Evolutionary conservation across 2,113 vertebrate species (phyloP).

Genomic region (Rhadina sibilatrix): DNA sequence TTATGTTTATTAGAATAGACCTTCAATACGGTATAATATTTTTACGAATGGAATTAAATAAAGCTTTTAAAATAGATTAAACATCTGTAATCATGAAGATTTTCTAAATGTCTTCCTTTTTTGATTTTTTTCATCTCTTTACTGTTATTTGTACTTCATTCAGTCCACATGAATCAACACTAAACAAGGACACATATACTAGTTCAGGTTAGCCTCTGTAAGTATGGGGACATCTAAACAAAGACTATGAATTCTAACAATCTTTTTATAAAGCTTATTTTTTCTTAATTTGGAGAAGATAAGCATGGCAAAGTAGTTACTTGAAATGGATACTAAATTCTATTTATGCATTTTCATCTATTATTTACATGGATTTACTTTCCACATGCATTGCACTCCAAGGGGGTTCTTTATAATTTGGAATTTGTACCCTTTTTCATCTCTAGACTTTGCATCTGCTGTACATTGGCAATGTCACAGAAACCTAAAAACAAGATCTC

Average conservation of each 20-base stretch:
- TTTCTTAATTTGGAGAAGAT: neutral
- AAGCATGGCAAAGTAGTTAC: neutral
- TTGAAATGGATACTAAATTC: neutral
- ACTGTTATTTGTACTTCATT: neutral
- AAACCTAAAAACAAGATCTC: neutral
- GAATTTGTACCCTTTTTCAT: accelerated
- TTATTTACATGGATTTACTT: neutral
- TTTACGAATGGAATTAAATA: neutral
- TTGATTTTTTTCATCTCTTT: neutral
- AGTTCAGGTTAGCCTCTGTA: accelerated
- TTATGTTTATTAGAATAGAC: neutral
- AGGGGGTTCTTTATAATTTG: accelerated
- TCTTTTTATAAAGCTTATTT: neutral
- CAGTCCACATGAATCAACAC: neutral
- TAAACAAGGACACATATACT: neutral
- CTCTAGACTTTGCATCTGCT: neutral
- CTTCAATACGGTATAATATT: neutral
- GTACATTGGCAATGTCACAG: neutral
- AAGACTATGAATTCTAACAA: neutral
- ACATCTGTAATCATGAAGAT: neutral
- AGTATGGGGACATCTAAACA: neutral
- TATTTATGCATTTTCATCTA: neutral
- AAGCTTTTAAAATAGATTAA: neutral
- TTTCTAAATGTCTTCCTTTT: accelerated
- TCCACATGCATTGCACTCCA: neutral